Conservation (phyloP, 2,113 vertebrate genomes). For the Perccottus glenii region DNA sequence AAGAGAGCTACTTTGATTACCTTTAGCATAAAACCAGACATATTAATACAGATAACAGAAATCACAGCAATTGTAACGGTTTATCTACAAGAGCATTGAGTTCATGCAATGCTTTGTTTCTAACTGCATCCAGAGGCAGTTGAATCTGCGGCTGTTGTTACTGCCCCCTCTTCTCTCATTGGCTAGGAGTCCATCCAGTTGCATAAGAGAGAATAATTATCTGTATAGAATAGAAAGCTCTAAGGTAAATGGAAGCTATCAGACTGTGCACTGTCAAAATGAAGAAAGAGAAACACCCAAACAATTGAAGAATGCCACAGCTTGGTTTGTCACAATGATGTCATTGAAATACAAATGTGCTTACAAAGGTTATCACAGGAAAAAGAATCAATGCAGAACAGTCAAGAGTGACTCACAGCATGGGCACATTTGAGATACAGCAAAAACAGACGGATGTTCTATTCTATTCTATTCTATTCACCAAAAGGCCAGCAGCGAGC, state of each 20-base stretch:
- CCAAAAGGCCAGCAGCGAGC: neutral
- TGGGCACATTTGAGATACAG: constrained; percentile 26
- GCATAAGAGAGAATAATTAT: too few species aligned
- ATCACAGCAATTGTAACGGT: too few species aligned
- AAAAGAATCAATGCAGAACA: neutral
- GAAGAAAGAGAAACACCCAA: constrained; percentile 37
- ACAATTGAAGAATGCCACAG: constrained; percentile 11
- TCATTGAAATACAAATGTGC: constrained; percentile 4
- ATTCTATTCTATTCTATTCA: too few species aligned
- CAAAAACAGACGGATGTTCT: constrained; percentile 19
- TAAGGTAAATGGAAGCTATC: constrained; percentile 38
- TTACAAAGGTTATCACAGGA: constrained; percentile 32
- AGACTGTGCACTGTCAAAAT: constrained; percentile 35
- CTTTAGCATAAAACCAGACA: too few species aligned
- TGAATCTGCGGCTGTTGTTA: too few species aligned
- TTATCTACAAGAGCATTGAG: too few species aligned
- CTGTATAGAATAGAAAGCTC: neutral
- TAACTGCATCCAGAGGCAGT: neutral
- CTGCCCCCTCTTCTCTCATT: too few species aligned
- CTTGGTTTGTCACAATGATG: neutral
- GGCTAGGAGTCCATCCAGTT: too few species aligned
- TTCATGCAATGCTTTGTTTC: neutral
- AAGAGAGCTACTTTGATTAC: too few species aligned
- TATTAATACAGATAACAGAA: too few species aligned
- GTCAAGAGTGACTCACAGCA: constrained; percentile 27